Evolutionary conservation across 2,797 vertebrate species (phyloP), one percentile per base, ranked within the genome.

Genomic region (Takifugu ocellatus): DNA sequence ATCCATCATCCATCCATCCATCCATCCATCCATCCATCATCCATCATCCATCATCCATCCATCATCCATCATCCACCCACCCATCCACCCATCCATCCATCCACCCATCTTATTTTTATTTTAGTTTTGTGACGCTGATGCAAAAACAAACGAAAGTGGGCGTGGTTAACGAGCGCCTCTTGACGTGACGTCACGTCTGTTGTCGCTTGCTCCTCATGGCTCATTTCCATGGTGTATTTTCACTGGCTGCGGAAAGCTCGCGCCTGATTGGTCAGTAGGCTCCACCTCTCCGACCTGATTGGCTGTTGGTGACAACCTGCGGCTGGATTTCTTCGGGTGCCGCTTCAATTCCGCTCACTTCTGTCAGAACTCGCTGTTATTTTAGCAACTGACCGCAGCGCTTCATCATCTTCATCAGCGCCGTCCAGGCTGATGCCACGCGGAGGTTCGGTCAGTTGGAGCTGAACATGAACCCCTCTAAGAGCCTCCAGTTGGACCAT

Each of bases 401-500:
- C 2, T 14, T 7, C 12, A 12, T 8, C 17, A 10, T 17, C 27
- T 1, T 43, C 47, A 0, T 6, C 14, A 2, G 10, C 14, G 16
- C 2, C 11, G 14, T 1, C 14, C 24, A 12, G 48, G 45, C n/a
- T 21, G 45, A 21, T 9, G 44, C 5, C 16, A 21, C 4, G n/a
- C 17, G 6, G 16, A 46, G n/a, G 4, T 5, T 16, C 1, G n/a
- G 9, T 11, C 5, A 17, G 16, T 1, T 17, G 8, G 27, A 61
- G 21, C 2, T 24, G 14, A 67, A 73, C 43, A 80, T 84, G 78
- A 67, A 74, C 51, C 55, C 80, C 15, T 56, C 80, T 16, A 78
- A 83, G 59, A 92, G 91, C 63, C 82, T 96, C 61, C 89, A 92
- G 47, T 2, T 94, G 79, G 93, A 96, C 59, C 94, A 96, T 68